phyloP scores from a whole-genome alignment of 2,797 vertebrate species.

The Argyrosomus regius region DNA sequence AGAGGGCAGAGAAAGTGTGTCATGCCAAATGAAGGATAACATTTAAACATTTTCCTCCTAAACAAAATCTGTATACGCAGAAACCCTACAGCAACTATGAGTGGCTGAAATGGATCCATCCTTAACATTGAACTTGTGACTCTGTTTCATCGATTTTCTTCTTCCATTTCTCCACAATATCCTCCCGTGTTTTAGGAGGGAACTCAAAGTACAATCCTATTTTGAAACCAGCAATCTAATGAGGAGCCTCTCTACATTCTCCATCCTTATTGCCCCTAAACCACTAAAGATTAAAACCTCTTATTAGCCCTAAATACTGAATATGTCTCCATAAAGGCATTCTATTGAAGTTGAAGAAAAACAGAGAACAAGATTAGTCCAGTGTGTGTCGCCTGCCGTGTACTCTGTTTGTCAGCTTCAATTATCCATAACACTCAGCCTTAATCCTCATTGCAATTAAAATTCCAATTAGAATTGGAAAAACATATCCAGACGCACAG shows the following conservation, averaged over 20 bases:
- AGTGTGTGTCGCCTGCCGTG: slow-evolving; percentile 38
- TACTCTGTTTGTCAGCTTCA: slow-evolving; percentile 74
- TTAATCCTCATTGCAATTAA: slow-evolving; percentile 83
- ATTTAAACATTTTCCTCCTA: background rate
- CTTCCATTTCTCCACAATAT: background rate
- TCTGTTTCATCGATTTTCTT: background rate
- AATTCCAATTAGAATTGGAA: slow-evolving; percentile 80
- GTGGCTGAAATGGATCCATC: background rate
- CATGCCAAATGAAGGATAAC: background rate
- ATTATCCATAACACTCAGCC: slow-evolving; percentile 73
- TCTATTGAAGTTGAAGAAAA: slow-evolving; percentile 62
- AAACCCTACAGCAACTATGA: background rate
- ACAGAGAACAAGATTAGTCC: slow-evolving; percentile 67
- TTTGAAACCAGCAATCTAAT: slow-evolving; percentile 59
- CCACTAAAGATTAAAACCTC: slow-evolving; percentile 64
- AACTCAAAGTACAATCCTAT: slow-evolving; percentile 22
- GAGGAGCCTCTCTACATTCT: slow-evolving; percentile 40
- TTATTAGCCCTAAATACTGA: slow-evolving; percentile 66
- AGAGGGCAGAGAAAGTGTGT: background rate
- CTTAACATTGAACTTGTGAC: slow-evolving; percentile 21
- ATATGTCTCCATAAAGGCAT: slow-evolving; percentile 57
- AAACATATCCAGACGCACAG: slow-evolving; percentile 66
- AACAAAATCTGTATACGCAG: slow-evolving; percentile 16
- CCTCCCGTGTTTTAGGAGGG: slow-evolving; percentile 8
- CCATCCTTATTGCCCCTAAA: slow-evolving; percentile 33